A percentile compares a stretch with the other conserved stretches of the same genome.
Conservation (phyloP, 1,140 invertebrate genomes). For the Drosophila paulistorum region DNA sequence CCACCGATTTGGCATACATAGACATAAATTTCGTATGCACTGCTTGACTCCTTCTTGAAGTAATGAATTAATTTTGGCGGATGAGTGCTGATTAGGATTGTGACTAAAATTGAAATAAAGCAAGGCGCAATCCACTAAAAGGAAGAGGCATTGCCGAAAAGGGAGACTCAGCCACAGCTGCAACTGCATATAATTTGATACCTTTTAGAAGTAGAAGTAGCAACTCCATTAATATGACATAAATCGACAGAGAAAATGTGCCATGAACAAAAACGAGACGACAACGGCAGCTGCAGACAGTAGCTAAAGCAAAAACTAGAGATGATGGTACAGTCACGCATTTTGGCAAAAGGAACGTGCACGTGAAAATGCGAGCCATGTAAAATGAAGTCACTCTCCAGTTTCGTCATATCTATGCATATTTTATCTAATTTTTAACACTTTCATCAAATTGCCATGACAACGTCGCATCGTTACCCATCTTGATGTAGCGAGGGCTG, state of each 20-base stretch:
- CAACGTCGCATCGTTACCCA: neutral
- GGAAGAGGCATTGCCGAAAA: neutral
- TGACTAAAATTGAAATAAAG: conserved; percentile 6
- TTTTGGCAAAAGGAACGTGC: conserved; percentile 4
- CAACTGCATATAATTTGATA: neutral
- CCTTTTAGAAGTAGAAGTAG: neutral
- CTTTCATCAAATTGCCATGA: conserved; percentile 43
- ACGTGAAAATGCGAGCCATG: neutral
- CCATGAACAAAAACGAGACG: neutral
- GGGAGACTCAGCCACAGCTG: neutral
- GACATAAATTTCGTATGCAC: neutral
- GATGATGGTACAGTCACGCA: conserved; percentile 3
- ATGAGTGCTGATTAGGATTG: conserved; percentile 9
- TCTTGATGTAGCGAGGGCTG: neutral
- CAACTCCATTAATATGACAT: conserved; percentile 17
- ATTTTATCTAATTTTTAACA: conserved; percentile 59
- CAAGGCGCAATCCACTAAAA: neutral
- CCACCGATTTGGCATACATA: neutral
- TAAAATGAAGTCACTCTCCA: neutral
- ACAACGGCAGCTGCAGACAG: neutral
- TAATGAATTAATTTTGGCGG: conserved; percentile 14
- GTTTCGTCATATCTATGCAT: conserved; percentile 34
- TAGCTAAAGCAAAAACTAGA: neutral
- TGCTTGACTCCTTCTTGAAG: neutral
- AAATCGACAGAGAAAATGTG: conserved; percentile 5